These are phyloP conservation scores for Cosmia trapezina DNA, from an alignment of 2,888 invertebrate species.

Conservation along the genomic window DNA sequence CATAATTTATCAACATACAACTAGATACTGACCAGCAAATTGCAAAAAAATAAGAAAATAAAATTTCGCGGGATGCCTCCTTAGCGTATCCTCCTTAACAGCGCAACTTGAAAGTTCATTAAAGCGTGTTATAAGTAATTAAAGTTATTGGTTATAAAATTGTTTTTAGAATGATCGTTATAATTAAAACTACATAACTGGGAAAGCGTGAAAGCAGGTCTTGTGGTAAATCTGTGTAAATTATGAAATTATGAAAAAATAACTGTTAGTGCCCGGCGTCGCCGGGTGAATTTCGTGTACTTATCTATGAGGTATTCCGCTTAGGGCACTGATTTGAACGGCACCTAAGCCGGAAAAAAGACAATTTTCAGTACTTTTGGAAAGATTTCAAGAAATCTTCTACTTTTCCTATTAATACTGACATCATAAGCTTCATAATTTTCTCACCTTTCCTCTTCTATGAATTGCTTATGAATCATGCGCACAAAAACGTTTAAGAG, in stretches of 20 bases:
- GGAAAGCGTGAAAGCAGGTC: conserved; percentile 51
- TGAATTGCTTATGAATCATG: conserved; percentile 11
- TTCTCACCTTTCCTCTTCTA: conserved; percentile 19
- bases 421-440: not conserved
- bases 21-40: not conserved
- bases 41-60: not conserved
- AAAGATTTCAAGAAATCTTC: too few relatives aligned
- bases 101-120: conserved; percentile 64
- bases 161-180: conserved; percentile 43
- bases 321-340: too few relatives aligned
- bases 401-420: not conserved
- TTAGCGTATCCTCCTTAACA: conserved; percentile 13
- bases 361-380: not conserved
- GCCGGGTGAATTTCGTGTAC: too few relatives aligned
- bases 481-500: conserved; percentile 3
- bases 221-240: conserved; percentile 8
- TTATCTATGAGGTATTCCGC: too few relatives aligned
- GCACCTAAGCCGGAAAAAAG: too few relatives aligned
- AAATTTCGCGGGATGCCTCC: not conserved
- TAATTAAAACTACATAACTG: conserved; percentile 45
- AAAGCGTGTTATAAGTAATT: conserved; percentile 37
- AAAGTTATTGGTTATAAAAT: conserved; percentile 63
- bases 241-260: too few relatives aligned
- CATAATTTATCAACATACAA: not conserved
- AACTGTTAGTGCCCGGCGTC: too few relatives aligned